phyloP scores from a whole-genome alignment of 2,113 vertebrate species.

The Bambusicola thoracicus region DNA sequence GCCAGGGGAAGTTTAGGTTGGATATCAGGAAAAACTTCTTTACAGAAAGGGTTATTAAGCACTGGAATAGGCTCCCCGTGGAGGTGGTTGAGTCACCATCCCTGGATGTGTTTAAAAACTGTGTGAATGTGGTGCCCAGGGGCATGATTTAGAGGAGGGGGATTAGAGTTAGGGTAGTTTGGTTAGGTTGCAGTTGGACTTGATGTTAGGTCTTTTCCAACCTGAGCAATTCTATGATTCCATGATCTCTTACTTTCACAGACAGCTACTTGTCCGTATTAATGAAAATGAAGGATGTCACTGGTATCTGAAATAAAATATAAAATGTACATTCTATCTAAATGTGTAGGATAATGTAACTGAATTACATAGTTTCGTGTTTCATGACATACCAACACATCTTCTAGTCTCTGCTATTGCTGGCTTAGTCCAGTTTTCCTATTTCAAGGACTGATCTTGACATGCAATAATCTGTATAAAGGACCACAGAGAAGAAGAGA shows the following conservation, averaged over 20 bases:
- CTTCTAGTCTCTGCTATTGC: background rate
- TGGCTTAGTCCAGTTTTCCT: background rate
- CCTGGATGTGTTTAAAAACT: no score
- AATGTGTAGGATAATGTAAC: background rate
- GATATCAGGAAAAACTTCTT: no score
- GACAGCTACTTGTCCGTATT: background rate
- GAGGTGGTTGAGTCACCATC: no score
- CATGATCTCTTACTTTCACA: background rate
- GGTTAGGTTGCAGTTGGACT: no score
- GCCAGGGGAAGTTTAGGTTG: no score
- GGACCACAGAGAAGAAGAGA: background rate
- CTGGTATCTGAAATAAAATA: background rate
- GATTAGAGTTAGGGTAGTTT: no score
- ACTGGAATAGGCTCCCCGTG: no score
- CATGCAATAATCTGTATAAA: background rate
- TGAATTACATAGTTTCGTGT: background rate
- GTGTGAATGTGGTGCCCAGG: no score
- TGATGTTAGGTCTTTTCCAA: no score
- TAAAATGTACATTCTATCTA: background rate
- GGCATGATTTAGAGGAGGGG: no score
- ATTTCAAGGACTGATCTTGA: background rate
- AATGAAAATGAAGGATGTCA: background rate
- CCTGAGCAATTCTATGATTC: no score
- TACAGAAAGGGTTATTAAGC: no score
- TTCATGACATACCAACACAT: background rate